A percentile compares a stretch with the other conserved stretches of the same genome.
These are phyloP conservation scores for Eidolon dupreanum DNA, from an alignment of 2,797 vertebrate species.

Conservation along the genomic window DNA sequence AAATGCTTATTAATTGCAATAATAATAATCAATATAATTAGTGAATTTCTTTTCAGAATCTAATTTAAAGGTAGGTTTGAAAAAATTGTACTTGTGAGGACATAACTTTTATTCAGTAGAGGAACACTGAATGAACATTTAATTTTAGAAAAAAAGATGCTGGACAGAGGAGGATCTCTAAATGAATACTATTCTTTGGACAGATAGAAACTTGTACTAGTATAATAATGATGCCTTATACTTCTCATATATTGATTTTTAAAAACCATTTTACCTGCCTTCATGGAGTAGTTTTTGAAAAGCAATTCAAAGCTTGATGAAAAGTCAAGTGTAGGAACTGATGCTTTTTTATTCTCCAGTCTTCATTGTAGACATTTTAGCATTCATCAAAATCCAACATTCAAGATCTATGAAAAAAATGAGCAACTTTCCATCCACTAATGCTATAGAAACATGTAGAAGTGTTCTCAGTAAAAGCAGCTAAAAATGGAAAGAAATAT, in stretches of 20 bases:
- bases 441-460: neutral
- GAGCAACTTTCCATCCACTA: neutral
- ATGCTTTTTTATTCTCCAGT: neutral
- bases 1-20: neutral
- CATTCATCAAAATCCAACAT: neutral
- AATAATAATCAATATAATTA: neutral
- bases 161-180: neutral
- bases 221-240: neutral
- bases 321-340: neutral
- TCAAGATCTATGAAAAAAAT: neutral
- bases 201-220: neutral
- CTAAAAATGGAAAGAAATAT: neutral
- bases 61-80: slow-evolving; percentile 39
- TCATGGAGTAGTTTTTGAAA: slow-evolving; percentile 16
- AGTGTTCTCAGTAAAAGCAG: neutral
- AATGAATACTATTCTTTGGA: neutral
- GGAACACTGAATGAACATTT: neutral
- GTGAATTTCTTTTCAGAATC: slow-evolving; percentile 28
- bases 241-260: neutral
- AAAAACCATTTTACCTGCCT: neutral
- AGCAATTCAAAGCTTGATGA: neutral
- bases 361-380: neutral
- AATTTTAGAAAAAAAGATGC: neutral
- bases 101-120: neutral
- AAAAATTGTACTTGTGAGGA: neutral